A percentile compares a stretch with the other conserved stretches of the same genome.
These are phyloP conservation scores for Dermatemys mawii DNA, from an alignment of 2,113 vertebrate genomes.

Conservation along the genomic window DNA sequence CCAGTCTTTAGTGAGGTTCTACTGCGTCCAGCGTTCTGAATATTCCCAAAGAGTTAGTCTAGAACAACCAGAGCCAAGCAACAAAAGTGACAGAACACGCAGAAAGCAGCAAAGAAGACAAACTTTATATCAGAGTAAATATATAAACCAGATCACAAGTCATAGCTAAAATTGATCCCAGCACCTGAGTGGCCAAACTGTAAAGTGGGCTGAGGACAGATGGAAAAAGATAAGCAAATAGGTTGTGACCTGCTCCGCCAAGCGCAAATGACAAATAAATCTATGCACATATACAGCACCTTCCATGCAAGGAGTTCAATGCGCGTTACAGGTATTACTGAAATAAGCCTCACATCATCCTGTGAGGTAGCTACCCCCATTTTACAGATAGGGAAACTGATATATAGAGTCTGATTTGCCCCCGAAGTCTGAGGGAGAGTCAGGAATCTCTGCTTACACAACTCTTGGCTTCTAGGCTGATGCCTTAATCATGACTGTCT, in stretches of 20 bases:
- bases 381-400: neutral
- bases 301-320: constrained; percentile 11
- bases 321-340: neutral
- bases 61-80: constrained; percentile 9
- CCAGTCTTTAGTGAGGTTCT: neutral
- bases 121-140: neutral
- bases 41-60: neutral
- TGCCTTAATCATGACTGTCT: neutral
- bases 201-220: neutral
- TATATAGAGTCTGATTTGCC: neutral
- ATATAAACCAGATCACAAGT: constrained; percentile 30
- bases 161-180: neutral
- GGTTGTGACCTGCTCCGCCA: neutral
- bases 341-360: constrained; percentile 1
- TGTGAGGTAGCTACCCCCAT: neutral
- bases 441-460: neutral
- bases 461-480: neutral
- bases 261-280: neutral
- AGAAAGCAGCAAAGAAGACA: constrained; percentile 1
- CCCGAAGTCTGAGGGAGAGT: neutral
- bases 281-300: neutral
- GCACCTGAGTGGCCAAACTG: neutral
- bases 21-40: neutral
- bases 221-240: neutral
- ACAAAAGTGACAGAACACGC: accelerated